A percentile compares a stretch with the other conserved stretches of the same genome.
Conservation (phyloP, 2,888 invertebrate species). For the Stenodera caucasica region DNA sequence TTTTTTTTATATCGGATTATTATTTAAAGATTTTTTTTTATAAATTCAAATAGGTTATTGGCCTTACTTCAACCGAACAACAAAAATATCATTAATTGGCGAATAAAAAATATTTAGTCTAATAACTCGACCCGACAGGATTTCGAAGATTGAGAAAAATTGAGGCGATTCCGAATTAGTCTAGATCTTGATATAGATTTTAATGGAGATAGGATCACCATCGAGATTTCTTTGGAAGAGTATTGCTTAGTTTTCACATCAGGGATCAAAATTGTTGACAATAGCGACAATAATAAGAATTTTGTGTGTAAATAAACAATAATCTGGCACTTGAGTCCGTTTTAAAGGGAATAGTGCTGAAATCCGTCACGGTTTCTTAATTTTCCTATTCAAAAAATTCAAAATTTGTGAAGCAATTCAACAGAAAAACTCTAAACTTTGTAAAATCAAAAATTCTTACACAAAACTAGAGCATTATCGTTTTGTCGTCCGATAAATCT, state of each 20-base stretch:
- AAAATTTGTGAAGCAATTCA: neutral
- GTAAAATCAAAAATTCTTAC: slow-evolving; percentile 3
- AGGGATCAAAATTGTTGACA: neutral
- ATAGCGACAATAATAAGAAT: neutral
- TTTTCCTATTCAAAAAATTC: slow-evolving; percentile 20
- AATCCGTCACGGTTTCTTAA: slow-evolving; percentile 31
- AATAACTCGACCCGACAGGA: neutral
- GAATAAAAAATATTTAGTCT: neutral
- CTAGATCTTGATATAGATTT: too few relatives aligned
- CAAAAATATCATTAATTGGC: neutral
- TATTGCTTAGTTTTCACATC: too few relatives aligned
- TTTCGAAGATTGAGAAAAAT: too few relatives aligned
- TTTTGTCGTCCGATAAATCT: neutral
- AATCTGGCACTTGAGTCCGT: slow-evolving; percentile 26
- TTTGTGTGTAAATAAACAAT: slow-evolving; percentile 10
- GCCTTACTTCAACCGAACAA: neutral
- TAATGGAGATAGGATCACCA: too few relatives aligned
- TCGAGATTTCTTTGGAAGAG: too few relatives aligned
- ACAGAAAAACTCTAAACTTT: neutral
- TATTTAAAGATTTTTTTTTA: neutral
- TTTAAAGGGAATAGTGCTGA: slow-evolving; percentile 17
- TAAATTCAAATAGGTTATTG: neutral
- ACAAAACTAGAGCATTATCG: slow-evolving; percentile 3
- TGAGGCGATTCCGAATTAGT: too few relatives aligned
- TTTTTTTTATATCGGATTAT: neutral